Percentiles rank a stretch among this genome's conserved stretches.
phyloP scores from a whole-genome alignment of 2,113 vertebrate species.

The Sialia sialis region DNA sequence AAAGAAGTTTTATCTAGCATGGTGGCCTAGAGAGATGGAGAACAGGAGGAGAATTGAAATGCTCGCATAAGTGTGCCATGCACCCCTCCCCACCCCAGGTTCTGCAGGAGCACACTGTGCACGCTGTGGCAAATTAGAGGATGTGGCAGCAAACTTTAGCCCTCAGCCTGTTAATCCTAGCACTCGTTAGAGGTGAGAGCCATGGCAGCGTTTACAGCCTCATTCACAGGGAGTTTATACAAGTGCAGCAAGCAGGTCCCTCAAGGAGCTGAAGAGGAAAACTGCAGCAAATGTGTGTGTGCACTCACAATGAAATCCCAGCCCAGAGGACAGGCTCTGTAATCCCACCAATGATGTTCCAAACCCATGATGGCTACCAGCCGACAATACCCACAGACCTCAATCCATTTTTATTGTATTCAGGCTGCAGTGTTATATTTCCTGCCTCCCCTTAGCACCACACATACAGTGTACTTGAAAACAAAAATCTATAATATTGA shows the following conservation, averaged over 20 bases:
- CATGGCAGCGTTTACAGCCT: not conserved
- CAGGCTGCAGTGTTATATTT: slow-evolving; percentile 94
- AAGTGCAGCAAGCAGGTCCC: slow-evolving; percentile 73
- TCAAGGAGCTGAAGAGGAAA: slow-evolving; percentile 61
- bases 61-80: not conserved
- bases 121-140: not conserved
- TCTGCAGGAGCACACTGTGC: not conserved
- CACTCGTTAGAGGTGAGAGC: not conserved
- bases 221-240: slow-evolving; percentile 65
- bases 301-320: slow-evolving; percentile 69
- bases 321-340: slow-evolving; percentile 86
- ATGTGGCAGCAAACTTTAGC: not conserved
- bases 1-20: slow-evolving; percentile 52
- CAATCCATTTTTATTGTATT: slow-evolving; percentile 99
- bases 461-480: slow-evolving; percentile 99
- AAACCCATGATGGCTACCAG: slow-evolving; percentile 88
- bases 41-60: not conserved
- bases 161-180: not conserved
- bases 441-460: slow-evolving; percentile 95
- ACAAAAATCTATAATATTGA: slow-evolving; percentile 99
- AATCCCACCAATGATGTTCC: slow-evolving; percentile 92
- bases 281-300: slow-evolving; percentile 61
- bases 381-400: slow-evolving; percentile 90
- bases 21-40: slow-evolving; percentile 2
- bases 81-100: not conserved